Evolutionary conservation across 2,113 vertebrate genomes (phyloP).

Genomic region (Atherinomorus stipes): DNA sequence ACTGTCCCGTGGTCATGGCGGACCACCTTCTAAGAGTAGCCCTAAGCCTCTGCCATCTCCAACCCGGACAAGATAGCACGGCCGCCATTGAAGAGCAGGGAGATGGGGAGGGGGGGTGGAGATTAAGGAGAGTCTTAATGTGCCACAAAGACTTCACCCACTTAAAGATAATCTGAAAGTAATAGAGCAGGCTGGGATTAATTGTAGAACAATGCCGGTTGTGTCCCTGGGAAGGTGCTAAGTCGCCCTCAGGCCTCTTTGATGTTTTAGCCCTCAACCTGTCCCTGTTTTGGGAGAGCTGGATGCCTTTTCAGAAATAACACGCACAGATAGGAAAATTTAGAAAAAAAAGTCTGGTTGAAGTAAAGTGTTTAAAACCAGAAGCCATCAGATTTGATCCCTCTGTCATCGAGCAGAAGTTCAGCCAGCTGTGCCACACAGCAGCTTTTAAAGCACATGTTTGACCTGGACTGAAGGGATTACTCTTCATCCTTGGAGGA

Average conservation of each 20-base stretch:
- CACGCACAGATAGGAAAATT: background rate
- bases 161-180: slow-evolving; percentile 89
- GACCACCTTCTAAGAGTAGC: slow-evolving; percentile 86
- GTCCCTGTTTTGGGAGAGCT: slow-evolving; percentile 37
- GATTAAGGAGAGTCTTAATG: slow-evolving; percentile 83
- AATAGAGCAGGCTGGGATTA: slow-evolving; percentile 88
- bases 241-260: slow-evolving; percentile 79
- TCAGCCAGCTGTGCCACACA: background rate
- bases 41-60: slow-evolving; percentile 81
- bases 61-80: slow-evolving; percentile 84
- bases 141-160: slow-evolving; percentile 85
- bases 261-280: slow-evolving; percentile 75
- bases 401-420: slow-evolving; percentile 11
- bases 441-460: slow-evolving; percentile 40
- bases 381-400: slow-evolving; percentile 1
- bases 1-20: slow-evolving; percentile 74
- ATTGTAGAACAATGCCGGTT: slow-evolving; percentile 85
- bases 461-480: slow-evolving; percentile 59
- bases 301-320: slow-evolving; percentile 41
- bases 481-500: slow-evolving; percentile 53
- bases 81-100: slow-evolving; percentile 82
- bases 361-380: background rate
- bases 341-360: slow-evolving; percentile 3
- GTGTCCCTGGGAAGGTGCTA: slow-evolving; percentile 83
- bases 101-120: slow-evolving; percentile 55